phyloP scores from a whole-genome alignment of 2,797 vertebrate species.

The Eupleurogrammus muticus region DNA sequence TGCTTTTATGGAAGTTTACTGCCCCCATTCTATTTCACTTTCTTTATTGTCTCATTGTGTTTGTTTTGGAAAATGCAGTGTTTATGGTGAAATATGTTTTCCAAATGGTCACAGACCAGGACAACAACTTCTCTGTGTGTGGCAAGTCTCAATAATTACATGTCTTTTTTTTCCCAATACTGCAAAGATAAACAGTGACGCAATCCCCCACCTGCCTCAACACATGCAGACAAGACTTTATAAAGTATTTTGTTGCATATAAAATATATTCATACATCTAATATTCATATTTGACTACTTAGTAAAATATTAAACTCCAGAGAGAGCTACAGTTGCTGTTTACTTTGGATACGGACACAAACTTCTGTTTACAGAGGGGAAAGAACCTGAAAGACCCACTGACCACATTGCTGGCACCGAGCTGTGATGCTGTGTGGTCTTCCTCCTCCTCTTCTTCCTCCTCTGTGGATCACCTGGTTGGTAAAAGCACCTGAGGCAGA shows the following conservation, averaged over 20 bases:
- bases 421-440: slow-evolving; percentile 38
- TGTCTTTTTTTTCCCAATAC: slow-evolving; percentile 4
- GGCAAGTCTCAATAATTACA: slow-evolving; percentile 41
- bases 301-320: neutral
- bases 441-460: neutral
- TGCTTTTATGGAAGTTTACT: no score
- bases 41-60: neutral
- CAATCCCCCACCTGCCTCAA: neutral
- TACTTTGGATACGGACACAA: slow-evolving; percentile 39
- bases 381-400: neutral
- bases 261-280: neutral
- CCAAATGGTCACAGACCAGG: slow-evolving; percentile 26
- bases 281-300: neutral
- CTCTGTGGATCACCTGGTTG: slow-evolving; percentile 33
- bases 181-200: slow-evolving; percentile 35
- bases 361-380: slow-evolving; percentile 30
- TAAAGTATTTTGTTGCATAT: neutral
- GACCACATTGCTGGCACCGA: slow-evolving; percentile 19
- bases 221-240: neutral
- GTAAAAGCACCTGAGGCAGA: slow-evolving; percentile 30
- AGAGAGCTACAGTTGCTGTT: slow-evolving; percentile 21
- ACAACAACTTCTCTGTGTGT: slow-evolving; percentile 30
- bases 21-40: neutral
- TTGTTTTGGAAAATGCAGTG: neutral
- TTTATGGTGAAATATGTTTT: slow-evolving; percentile 18